These are phyloP conservation scores for Onychomys torridus DNA, from an alignment of 2,797 vertebrate genomes.

Conservation along the genomic window DNA sequence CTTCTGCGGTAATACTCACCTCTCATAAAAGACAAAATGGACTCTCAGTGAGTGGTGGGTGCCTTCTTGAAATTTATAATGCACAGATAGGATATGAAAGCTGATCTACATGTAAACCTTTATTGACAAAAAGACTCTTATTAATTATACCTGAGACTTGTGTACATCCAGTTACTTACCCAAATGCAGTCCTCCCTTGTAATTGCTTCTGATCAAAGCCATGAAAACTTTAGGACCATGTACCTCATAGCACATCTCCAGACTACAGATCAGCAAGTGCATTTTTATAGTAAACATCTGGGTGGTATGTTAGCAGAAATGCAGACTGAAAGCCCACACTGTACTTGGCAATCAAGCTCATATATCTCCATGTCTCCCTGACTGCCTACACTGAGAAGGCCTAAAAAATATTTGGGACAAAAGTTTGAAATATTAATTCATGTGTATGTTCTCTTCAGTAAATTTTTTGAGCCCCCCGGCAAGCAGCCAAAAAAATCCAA, in stretches of 20 bases:
- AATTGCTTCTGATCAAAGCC: constrained; percentile 2
- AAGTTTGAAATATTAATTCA: constrained; percentile 29
- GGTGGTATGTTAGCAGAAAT: neutral
- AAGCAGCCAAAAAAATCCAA: neutral
- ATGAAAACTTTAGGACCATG: constrained; percentile 22
- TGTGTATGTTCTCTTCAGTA: neutral
- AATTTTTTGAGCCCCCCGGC: neutral
- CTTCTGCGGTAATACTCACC: neutral
- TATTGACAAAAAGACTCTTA: neutral
- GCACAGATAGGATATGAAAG: neutral
- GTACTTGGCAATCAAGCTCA: neutral
- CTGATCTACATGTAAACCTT: neutral
- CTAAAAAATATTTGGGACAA: neutral
- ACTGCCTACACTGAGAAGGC: neutral
- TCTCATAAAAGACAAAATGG: neutral
- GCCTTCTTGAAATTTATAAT: neutral
- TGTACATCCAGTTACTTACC: neutral
- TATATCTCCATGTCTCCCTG: neutral
- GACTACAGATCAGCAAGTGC: neutral
- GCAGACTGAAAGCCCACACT: neutral
- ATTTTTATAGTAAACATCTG: neutral
- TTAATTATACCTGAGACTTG: neutral
- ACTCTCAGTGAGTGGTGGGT: neutral
- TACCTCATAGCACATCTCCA: constrained; percentile 8
- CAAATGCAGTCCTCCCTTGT: neutral